Base-by-base conservation (phyloP, 2,797 vertebrate genomes). In the Manis crassicaudata region DNA sequence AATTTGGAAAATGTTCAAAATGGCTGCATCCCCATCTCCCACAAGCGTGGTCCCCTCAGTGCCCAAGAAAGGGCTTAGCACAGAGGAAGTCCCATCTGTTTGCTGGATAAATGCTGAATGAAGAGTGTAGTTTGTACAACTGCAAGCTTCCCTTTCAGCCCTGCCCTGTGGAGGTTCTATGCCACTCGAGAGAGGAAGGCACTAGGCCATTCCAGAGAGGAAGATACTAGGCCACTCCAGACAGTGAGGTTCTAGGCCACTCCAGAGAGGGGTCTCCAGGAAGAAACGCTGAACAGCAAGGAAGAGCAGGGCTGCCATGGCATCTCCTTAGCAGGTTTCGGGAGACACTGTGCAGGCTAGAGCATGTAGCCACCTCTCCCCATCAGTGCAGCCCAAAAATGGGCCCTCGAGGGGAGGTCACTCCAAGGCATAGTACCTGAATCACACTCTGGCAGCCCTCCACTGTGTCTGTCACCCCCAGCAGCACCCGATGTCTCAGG, bases 401-500 rank as follows among this genome's bases (percentile, higher is more conserved):
- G 7, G 63, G 60, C 72, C 94, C 56, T 9, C 13, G 3, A 11
- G 56, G 21, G 27, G 8, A 76, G 29, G 60, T 8, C 46, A 2
- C 75, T 37, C 11, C 0, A 4, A 50, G 60, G 95, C 97, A 97
- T 95, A 62, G 98, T 98, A 99, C 99, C 96, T 98, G 98, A 0
- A 98, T 98, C 85, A 98, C 86, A 5, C 67, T 98, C 93, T 93
- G 98, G 76, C 97, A 97, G 20, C 98, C 98, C 0, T 98, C 90
- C 62, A 98, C 97, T 0, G 94, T 96, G 60, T 98, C 97, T 1
- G 98, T 99, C 88, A 99, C 96, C 3, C 99, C 99, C 92, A 99
- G 96, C 46, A 99, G 98, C 72, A 99, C 95, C 14, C 91, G 81
- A 29, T 98, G 97, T 21, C 97, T 94, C 97, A 98, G 97, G 17